phyloP scores from a whole-genome alignment of 1,140 invertebrate genomes.

The Pararge aegeria region DNA sequence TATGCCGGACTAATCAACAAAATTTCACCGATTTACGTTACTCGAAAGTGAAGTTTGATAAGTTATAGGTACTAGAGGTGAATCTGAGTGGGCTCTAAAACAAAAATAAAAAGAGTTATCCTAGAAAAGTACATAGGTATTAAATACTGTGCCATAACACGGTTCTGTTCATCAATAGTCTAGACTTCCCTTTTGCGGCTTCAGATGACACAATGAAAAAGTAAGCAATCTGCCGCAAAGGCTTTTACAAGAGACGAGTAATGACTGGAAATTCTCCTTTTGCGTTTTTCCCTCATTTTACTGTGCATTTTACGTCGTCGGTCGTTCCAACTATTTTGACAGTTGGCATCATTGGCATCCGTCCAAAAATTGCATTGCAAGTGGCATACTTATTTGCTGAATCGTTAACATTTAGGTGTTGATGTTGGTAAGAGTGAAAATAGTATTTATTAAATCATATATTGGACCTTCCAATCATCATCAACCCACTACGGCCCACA shows the following conservation, averaged over 20 bases:
- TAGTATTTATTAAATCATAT: neutral
- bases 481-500: no score
- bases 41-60: no score
- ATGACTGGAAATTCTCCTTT: constrained; percentile 8
- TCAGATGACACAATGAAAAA: neutral
- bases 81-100: no score
- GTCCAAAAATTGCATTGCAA: constrained; percentile 10
- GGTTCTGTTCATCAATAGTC: neutral
- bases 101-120: no score
- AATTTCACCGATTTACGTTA: no score
- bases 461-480: no score
- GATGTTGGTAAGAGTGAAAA: neutral
- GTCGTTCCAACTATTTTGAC: constrained; percentile 19
- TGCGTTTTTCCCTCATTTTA: constrained; percentile 14
- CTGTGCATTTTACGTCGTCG: neutral
- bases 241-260: neutral
- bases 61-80: no score
- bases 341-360: constrained; percentile 14
- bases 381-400: constrained; percentile 4
- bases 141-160: neutral
- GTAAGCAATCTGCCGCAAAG: constrained; percentile 1
- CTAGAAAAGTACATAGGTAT: neutral
- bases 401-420: neutral
- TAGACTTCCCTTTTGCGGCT: constrained; percentile 4
- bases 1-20: no score